A percentile compares a stretch with the other conserved stretches of the same genome.
These are phyloP conservation scores for Pammene fasciana DNA, from an alignment of 2,888 invertebrate species.

Conservation along the genomic window DNA sequence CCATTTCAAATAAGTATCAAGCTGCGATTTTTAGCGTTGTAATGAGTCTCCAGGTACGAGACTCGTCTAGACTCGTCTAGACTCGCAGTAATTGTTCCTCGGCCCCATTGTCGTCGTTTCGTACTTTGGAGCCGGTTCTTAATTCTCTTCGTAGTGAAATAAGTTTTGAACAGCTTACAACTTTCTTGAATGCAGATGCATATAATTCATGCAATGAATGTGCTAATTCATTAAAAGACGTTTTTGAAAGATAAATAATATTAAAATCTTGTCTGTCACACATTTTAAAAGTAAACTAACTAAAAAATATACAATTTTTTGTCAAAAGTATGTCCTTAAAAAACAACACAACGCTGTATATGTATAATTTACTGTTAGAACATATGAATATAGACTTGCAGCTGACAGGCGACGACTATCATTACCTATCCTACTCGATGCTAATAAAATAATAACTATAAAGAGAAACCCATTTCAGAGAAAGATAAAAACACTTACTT, in stretches of 20 bases:
- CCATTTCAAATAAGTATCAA: background rate
- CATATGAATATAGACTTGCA: background rate
- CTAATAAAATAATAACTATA: too few relatives aligned
- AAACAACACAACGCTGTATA: too few relatives aligned
- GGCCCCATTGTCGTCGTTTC: constrained; percentile 5
- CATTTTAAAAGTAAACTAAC: too few relatives aligned
- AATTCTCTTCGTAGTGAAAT: constrained; percentile 8
- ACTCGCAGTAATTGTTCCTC: constrained; percentile 18
- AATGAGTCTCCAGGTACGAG: constrained; percentile 7
- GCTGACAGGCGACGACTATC: too few relatives aligned
- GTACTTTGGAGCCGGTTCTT: constrained; percentile 10
- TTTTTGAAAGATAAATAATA: too few relatives aligned
- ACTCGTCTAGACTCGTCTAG: constrained; percentile 13
- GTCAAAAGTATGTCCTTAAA: too few relatives aligned
- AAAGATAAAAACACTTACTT: constrained; percentile 86
- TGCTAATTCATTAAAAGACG: too few relatives aligned
- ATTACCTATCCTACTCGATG: too few relatives aligned
- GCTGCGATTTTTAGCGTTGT: background rate
- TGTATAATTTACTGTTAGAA: background rate
- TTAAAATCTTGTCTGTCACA: too few relatives aligned
- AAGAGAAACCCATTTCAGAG: too few relatives aligned
- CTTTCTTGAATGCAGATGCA: background rate
- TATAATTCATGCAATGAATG: too few relatives aligned
- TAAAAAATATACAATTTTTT: too few relatives aligned
- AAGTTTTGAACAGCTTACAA: constrained; percentile 2